phyloP scores from a whole-genome alignment of 2,797 vertebrate species.

The Pseudocheirus occidentalis region DNA sequence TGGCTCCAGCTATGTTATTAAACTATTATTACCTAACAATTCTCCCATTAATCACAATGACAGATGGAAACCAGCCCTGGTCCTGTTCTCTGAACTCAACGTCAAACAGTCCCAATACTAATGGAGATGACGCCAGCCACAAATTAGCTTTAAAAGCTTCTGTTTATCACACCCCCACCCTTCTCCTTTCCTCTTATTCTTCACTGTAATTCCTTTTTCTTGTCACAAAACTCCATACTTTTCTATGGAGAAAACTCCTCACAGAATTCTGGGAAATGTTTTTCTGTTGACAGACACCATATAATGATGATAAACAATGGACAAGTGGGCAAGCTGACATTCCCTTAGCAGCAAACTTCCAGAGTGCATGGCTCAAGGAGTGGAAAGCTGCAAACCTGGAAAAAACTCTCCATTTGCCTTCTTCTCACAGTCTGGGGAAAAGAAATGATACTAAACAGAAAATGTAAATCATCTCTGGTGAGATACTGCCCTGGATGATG shows the following conservation, averaged over 20 bases:
- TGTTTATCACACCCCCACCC: conserved; percentile 71
- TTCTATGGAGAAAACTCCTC: conserved; percentile 73
- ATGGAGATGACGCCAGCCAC: conserved; percentile 81
- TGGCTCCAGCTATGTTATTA: conserved; percentile 62
- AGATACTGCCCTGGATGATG: conserved; percentile 64
- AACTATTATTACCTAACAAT: conserved; percentile 80
- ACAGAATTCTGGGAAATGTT: conserved; percentile 74
- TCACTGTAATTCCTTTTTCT: conserved; percentile 72
- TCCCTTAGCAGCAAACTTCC: conserved; percentile 57
- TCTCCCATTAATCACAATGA: conserved; percentile 80
- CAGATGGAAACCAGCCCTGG: conserved; percentile 78
- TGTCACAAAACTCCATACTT: conserved; percentile 73
- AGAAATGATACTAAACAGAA: conserved; percentile 77
- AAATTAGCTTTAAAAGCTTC: conserved; percentile 81
- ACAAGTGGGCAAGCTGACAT: conserved; percentile 71
- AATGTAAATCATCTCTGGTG: conserved; percentile 79
- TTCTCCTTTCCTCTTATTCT: conserved; percentile 72
- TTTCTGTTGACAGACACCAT: conserved; percentile 79
- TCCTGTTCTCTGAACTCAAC: conserved; percentile 76
- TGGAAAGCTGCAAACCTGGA: conserved; percentile 60
- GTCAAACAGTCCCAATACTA: conserved; percentile 76
- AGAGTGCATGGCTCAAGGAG: conserved; percentile 41
- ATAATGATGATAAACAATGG: conserved; percentile 81
- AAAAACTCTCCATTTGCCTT: conserved; percentile 65
- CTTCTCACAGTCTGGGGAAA: conserved; percentile 63